A percentile compares a stretch with the other conserved stretches of the same genome.
These are phyloP conservation scores for Marcusenius ussheri DNA, from an alignment of 2,113 vertebrate genomes.

Conservation along the genomic window DNA sequence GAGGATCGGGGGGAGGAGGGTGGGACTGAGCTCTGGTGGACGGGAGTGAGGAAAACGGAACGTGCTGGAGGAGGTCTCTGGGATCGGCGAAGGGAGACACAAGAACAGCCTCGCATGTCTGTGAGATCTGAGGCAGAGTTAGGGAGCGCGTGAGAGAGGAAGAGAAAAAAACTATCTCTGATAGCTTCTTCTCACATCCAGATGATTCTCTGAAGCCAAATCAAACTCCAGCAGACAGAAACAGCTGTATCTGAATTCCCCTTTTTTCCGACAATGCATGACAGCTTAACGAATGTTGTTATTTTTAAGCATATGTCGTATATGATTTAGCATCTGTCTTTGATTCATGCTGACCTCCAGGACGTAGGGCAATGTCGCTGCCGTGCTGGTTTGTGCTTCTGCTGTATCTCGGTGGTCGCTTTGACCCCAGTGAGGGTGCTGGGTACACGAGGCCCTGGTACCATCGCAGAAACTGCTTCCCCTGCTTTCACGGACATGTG, in stretches of 20 bases:
- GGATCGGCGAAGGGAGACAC: conserved; percentile 6
- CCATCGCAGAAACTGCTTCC: conserved; percentile 65
- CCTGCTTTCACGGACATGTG: conserved; percentile 52
- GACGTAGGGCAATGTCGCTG: conserved; percentile 21
- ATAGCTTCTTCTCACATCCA: neutral
- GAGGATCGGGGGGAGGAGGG: conserved; percentile 2
- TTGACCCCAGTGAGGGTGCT: conserved; percentile 27
- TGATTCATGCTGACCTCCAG: conserved; percentile 12
- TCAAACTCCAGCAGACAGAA: neutral
- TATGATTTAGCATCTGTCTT: conserved; percentile 9
- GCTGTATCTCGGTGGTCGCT: conserved; percentile 42
- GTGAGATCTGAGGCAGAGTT: conserved; percentile 20
- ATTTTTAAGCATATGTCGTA: conserved; percentile 2
- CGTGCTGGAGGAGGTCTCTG: conserved; percentile 17
- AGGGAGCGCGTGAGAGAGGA: conserved; percentile 4
- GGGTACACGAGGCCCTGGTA: conserved; percentile 50
- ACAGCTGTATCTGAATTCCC: neutral
- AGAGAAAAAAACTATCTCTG: neutral
- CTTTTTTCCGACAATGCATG: neutral
- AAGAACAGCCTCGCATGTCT: conserved; percentile 31
- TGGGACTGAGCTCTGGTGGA: conserved; percentile 12
- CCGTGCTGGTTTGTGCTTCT: conserved; percentile 36
- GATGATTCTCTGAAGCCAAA: conserved; percentile 6
- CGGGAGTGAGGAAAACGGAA: conserved; percentile 12
- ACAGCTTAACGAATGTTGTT: neutral